These are phyloP conservation scores for Ophioninae sp. DNA, from an alignment of 2,888 invertebrate species.

Conservation along the genomic window DNA sequence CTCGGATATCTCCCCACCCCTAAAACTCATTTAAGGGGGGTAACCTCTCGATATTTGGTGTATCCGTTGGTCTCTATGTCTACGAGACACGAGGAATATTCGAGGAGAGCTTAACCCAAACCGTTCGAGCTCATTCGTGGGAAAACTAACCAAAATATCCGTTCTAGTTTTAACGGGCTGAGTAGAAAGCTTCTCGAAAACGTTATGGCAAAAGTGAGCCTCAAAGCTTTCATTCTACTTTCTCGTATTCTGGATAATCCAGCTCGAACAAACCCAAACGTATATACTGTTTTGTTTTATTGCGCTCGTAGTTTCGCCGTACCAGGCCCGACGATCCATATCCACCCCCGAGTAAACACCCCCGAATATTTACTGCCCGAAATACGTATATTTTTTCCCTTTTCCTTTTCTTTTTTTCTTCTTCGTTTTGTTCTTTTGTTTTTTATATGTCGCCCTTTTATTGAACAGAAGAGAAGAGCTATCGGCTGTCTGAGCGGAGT, in stretches of 20 bases:
- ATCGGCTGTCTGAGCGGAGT: slow-evolving; percentile 22
- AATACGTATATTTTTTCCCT: not conserved
- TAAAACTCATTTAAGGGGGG: slow-evolving; percentile 47
- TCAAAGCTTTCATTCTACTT: slow-evolving; percentile 10
- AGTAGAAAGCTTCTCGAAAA: slow-evolving; percentile 36
- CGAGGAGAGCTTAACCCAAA: slow-evolving; percentile 18
- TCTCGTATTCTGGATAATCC: slow-evolving; percentile 30
- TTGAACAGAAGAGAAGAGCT: slow-evolving; percentile 27
- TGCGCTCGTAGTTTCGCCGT: slow-evolving; percentile 70
- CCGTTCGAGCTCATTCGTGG: slow-evolving; percentile 44
- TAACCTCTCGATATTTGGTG: slow-evolving; percentile 5
- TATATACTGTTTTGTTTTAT: slow-evolving; percentile 77
- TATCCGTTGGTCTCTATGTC: not conserved
- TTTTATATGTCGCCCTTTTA: slow-evolving; percentile 38
- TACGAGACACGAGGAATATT: slow-evolving; percentile 26
- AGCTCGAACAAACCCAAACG: slow-evolving; percentile 64
- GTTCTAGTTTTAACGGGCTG: slow-evolving; percentile 75
- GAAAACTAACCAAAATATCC: slow-evolving; percentile 73
- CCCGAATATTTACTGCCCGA: slow-evolving; percentile 1
- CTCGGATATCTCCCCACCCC: slow-evolving; percentile 35
- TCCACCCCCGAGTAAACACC: slow-evolving; percentile 17
- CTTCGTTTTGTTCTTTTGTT: slow-evolving; percentile 60
- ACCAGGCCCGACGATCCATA: slow-evolving; percentile 69
- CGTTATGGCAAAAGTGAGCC: slow-evolving; percentile 1
- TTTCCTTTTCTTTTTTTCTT: slow-evolving; percentile 8